phyloP scores from a whole-genome alignment of 2,113 vertebrate genomes.

The Lophius piscatorius region DNA sequence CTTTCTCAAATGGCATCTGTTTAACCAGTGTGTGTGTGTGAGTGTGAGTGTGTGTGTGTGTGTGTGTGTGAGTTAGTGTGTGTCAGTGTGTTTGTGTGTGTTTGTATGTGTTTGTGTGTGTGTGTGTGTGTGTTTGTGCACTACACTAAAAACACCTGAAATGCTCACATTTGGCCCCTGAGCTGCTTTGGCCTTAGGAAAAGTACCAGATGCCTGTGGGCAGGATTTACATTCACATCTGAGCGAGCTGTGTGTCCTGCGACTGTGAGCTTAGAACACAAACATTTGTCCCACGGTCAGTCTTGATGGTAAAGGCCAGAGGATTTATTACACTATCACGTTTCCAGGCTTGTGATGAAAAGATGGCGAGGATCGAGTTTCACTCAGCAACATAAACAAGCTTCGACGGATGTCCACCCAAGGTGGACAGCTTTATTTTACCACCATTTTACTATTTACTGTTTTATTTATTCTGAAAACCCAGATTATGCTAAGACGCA shows the following conservation, averaged over 20 bases:
- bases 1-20: slow-evolving; percentile 68
- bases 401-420: not conserved
- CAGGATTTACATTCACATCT: slow-evolving; percentile 7
- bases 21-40: slow-evolving; percentile 50
- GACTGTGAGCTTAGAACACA: slow-evolving; percentile 22
- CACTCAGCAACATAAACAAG: slow-evolving; percentile 28
- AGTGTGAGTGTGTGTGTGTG: not conserved
- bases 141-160: slow-evolving; percentile 38
- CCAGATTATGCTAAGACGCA: too few relatives aligned
- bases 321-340: slow-evolving; percentile 35
- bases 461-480: too few relatives aligned
- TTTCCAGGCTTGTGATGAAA: slow-evolving; percentile 35
- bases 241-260: slow-evolving; percentile 17
- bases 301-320: slow-evolving; percentile 40
- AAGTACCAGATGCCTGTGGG: slow-evolving; percentile 15
- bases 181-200: slow-evolving; percentile 7
- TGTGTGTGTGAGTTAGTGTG: not conserved
- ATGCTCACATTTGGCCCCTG: slow-evolving; percentile 20
- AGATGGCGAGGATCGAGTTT: slow-evolving; percentile 26
- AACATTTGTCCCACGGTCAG: slow-evolving; percentile 52
- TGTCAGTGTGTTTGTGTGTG: not conserved
- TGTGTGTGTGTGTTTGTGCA: not conserved
- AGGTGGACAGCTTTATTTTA: slow-evolving; percentile 13
- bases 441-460: too few relatives aligned
- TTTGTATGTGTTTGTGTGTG: not conserved